Percentiles rank a stretch among this genome's conserved stretches.
phyloP scores from a whole-genome alignment of 2,113 vertebrate species.

The Pomatostomus ruficeps region DNA sequence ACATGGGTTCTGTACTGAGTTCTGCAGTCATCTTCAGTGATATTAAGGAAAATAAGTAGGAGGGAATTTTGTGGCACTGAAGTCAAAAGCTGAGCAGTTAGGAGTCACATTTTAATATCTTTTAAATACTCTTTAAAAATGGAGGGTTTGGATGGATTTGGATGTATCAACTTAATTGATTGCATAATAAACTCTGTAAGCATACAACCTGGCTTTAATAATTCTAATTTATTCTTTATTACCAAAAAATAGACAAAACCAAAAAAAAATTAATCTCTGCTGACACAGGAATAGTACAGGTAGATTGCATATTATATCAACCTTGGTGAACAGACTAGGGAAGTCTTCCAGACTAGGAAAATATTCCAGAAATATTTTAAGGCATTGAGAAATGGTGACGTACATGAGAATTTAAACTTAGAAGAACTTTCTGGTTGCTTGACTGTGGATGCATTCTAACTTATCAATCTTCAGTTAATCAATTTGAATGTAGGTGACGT shows the following conservation, averaged over 20 bases:
- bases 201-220: not conserved
- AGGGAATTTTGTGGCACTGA: not conserved
- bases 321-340: not conserved
- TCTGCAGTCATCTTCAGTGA: not conserved
- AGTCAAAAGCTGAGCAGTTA: not conserved
- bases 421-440: not conserved
- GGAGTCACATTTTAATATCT: not conserved
- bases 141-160: not conserved
- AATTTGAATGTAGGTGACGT: not conserved
- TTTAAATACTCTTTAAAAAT: not conserved
- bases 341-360: not conserved
- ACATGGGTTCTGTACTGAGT: not conserved
- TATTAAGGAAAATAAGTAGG: not conserved
- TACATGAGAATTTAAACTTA: not conserved
- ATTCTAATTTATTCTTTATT: not conserved
- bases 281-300: not conserved
- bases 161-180: not conserved
- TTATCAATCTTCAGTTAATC: not conserved
- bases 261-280: not conserved
- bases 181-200: not conserved
- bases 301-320: not conserved
- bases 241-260: not conserved
- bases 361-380: not conserved
- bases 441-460: not conserved
- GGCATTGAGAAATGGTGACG: not conserved